Evolutionary conservation across 2,113 vertebrate species (phyloP), one percentile per base, ranked within the genome.

Genomic region (Aix galericulata): DNA sequence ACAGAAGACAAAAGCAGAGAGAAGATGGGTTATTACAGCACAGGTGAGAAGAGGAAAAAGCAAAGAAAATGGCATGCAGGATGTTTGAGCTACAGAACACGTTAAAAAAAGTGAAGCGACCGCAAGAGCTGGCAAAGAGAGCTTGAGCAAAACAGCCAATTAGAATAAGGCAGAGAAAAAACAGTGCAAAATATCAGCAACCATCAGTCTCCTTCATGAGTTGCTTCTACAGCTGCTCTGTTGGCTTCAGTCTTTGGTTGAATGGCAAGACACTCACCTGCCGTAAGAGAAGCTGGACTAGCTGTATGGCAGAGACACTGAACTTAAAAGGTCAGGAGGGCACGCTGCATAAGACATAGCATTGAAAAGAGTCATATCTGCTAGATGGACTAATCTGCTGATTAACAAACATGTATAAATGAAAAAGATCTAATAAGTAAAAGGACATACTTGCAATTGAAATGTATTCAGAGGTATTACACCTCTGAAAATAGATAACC

Each of bases 201-300:
- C 73, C 64, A 44, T 50, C 81, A 13, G 60, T 40, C 77, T 82
- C 50, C 84, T 87, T 66, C 86, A 0, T 53, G 50, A 17, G 48
- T 48, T 74, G 66, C 66, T 91, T 69, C 71, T 82, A 36, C 93
- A 82, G 92, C 86, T 96, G 92, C 86, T 91, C 66, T 85, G 69
- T 81, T 82, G 80, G 86, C 81, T 93, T 62, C 53, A 25, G 22
- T 42, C 50, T 87, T 62, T 58, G 83, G 52, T 23, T 81, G 80
- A 76, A 44, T 5, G 40, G 77, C 59, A 92, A 82, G 81, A 88
- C 53, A 56, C 66, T 86, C 44, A 40, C 36, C 31, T 64, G 71
- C 44, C 36, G 16, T 55, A 84, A 59, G 36, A 40, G 69, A 75
- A 88, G 66, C 13, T 64, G 38, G 60, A 32, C 66, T 46, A 74